Percentiles rank a stretch among this genome's conserved stretches.
Conservation (phyloP, 2,888 invertebrate genomes). For the Hanleya hanleyi region DNA sequence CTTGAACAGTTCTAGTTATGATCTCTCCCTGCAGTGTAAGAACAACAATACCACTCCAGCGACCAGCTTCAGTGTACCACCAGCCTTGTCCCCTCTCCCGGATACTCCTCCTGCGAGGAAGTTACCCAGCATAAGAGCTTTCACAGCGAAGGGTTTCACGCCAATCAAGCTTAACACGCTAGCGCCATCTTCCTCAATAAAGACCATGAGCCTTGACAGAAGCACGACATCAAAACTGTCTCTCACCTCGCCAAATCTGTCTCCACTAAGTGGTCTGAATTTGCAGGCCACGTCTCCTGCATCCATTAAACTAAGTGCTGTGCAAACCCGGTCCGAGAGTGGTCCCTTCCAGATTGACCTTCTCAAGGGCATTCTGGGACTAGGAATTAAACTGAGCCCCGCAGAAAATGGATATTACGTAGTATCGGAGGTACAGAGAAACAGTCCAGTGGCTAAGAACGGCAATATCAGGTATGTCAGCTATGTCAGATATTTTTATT, state of each 20-base stretch:
- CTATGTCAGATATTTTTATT: background rate
- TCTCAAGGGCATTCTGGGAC: constrained; percentile 65
- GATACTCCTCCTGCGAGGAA: background rate
- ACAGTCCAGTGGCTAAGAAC: constrained; percentile 62
- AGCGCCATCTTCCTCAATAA: background rate
- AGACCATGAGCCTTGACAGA: background rate
- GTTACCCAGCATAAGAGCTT: background rate
- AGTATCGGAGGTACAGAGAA: constrained; percentile 60
- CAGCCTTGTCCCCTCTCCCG: background rate
- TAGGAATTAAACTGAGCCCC: constrained; percentile 64
- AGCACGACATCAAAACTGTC: background rate
- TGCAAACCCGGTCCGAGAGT: constrained; percentile 46
- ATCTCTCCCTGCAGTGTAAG: no score
- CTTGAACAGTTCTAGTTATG: no score
- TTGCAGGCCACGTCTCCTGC: background rate
- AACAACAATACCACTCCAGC: background rate
- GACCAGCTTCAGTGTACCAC: background rate
- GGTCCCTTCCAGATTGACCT: constrained; percentile 66
- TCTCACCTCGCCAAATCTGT: background rate
- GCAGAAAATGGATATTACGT: constrained; percentile 51
- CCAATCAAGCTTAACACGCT: background rate
- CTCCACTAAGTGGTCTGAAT: background rate
- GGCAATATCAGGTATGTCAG: constrained; percentile 62
- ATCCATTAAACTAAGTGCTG: background rate
- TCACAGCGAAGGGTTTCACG: background rate